These are phyloP conservation scores for Miniopterus natalensis DNA, from an alignment of 2,113 vertebrate species.

Conservation along the genomic window DNA sequence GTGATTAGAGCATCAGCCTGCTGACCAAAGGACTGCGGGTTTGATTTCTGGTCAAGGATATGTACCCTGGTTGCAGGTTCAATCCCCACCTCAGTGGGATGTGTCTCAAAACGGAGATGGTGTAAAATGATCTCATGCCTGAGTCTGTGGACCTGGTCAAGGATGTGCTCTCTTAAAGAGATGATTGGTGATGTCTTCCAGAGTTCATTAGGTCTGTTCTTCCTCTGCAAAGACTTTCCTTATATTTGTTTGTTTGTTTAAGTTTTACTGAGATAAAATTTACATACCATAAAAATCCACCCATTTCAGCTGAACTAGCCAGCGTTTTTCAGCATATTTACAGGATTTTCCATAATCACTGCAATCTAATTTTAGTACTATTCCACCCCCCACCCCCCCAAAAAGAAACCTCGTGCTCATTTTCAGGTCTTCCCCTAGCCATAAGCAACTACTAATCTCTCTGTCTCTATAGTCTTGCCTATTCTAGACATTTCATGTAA, in stretches of 20 bases:
- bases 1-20: no score
- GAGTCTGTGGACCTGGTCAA: not conserved
- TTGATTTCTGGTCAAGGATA: no score
- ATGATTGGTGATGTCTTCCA: not conserved
- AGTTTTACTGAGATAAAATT: constrained; percentile 46
- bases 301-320: not conserved
- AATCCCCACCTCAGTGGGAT: no score
- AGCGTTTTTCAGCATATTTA: not conserved
- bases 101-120: not conserved
- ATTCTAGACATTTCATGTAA: not conserved
- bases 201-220: not conserved
- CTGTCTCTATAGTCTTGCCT: not conserved
- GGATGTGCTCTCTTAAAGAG: not conserved
- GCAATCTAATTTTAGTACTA: not conserved
- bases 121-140: not conserved
- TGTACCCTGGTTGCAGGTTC: no score
- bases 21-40: no score
- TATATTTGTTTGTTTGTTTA: not conserved
- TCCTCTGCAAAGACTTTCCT: not conserved
- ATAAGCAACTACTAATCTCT: not conserved
- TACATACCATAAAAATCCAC: not conserved
- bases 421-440: not conserved
- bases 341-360: not conserved
- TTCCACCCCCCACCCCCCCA: not conserved
- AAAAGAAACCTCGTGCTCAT: not conserved